Conservation (phyloP, 2,888 invertebrate genomes). For the Hemithea aestivaria region DNA sequence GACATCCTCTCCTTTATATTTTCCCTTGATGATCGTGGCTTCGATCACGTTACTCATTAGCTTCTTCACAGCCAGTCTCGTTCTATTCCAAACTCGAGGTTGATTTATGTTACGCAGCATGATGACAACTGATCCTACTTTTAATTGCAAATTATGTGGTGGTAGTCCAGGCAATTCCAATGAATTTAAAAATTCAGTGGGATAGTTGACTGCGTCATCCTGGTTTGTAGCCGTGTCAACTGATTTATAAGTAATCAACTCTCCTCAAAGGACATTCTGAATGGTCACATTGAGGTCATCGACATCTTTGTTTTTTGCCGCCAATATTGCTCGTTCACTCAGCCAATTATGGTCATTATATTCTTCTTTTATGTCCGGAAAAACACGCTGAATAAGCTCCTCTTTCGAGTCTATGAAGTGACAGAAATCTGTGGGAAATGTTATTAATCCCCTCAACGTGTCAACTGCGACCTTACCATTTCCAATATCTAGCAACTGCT, state of each 20-base stretch:
- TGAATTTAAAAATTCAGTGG: constrained; percentile 20
- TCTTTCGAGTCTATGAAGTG: constrained; percentile 25
- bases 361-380: constrained; percentile 28
- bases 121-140: constrained; percentile 29
- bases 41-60: too few species aligned
- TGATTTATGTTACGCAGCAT: constrained; percentile 29
- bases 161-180: constrained; percentile 25
- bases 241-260: constrained; percentile 23
- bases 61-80: constrained; percentile 25
- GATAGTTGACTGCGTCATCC: constrained; percentile 20
- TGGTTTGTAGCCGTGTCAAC: constrained; percentile 23
- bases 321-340: constrained; percentile 34
- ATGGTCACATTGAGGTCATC: constrained; percentile 19
- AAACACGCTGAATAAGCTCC: constrained; percentile 30
- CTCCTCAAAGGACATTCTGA: constrained; percentile 17
- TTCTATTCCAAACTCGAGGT: constrained; percentile 28
- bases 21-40: constrained; percentile 22
- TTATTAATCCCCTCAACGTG: constrained; percentile 26
- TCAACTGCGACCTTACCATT: constrained; percentile 21
- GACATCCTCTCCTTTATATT: constrained; percentile 28
- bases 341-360: constrained; percentile 31
- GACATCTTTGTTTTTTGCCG: constrained; percentile 32
- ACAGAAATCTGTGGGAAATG: constrained; percentile 12
- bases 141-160: constrained; percentile 28
- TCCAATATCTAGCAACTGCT: constrained; percentile 22